phyloP scores from a whole-genome alignment of 2,888 invertebrate genomes.

The Apomyelois bistriatella region DNA sequence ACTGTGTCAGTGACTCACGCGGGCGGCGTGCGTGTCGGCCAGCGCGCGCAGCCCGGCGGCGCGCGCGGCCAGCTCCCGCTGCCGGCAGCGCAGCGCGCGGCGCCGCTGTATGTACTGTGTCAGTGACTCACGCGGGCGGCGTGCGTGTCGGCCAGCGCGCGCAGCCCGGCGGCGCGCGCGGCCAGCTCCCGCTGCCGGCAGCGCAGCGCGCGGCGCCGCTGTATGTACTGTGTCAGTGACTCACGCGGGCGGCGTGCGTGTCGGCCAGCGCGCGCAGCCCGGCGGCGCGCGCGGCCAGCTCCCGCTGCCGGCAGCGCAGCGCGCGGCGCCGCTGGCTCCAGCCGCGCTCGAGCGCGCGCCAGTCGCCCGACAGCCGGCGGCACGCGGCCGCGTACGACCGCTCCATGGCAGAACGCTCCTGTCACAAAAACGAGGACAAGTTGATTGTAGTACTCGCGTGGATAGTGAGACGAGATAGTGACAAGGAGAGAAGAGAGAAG shows the following conservation, averaged over 20 bases:
- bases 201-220: too few relatives aligned
- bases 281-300: constrained; percentile 65
- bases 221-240: constrained; percentile 28
- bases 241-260: constrained; percentile 70
- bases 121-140: constrained; percentile 63
- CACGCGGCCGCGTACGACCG: constrained; percentile 85
- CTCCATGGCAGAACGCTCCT: constrained; percentile 81
- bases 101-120: too few relatives aligned
- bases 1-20: too few relatives aligned
- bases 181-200: constrained; percentile 79
- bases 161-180: constrained; percentile 61
- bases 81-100: too few relatives aligned
- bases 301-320: constrained; percentile 79
- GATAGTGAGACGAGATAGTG: too few relatives aligned
- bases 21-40: constrained; percentile 9
- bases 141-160: constrained; percentile 70
- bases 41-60: background rate
- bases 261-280: constrained; percentile 73
- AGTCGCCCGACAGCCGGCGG: constrained; percentile 70
- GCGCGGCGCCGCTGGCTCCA: constrained; percentile 80
- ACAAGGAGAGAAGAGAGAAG: too few relatives aligned
- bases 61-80: too few relatives aligned
- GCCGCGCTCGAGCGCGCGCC: constrained; percentile 81
- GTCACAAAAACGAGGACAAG: too few relatives aligned
- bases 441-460: too few relatives aligned